These are phyloP conservation scores for Drosophila hawaiiensis DNA, from an alignment of 2,888 invertebrate species.

Conservation along the genomic window DNA sequence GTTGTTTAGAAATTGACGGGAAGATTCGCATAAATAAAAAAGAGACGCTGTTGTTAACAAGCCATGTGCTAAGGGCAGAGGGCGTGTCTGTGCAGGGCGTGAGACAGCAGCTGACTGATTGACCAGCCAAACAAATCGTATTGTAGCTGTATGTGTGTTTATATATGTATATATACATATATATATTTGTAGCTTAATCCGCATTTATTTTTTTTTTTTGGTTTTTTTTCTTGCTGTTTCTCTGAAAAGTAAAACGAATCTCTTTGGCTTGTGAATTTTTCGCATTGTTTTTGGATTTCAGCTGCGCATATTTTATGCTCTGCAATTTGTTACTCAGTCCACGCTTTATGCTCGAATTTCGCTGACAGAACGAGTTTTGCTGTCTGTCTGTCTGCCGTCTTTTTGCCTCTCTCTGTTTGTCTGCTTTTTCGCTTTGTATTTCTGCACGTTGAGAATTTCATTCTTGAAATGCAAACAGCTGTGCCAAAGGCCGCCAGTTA, in stretches of 20 bases:
- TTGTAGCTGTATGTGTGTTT: conserved; percentile 12
- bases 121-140: conserved; percentile 2
- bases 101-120: conserved; percentile 18
- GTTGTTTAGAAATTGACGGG: conserved; percentile 62
- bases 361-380: conserved; percentile 67
- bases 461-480: conserved; percentile 79
- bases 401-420: background rate
- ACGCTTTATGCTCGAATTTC: conserved; percentile 66
- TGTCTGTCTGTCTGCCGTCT: conserved; percentile 7
- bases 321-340: conserved; percentile 54
- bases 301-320: conserved; percentile 65
- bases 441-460: conserved; percentile 66
- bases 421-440: conserved; percentile 19
- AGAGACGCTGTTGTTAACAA: conserved; percentile 64
- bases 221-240: conserved; percentile 1
- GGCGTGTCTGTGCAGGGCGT: conserved; percentile 21
- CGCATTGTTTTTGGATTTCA: conserved; percentile 49
- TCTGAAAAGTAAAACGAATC: conserved; percentile 5
- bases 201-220: background rate
- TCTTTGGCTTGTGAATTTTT: conserved; percentile 28
- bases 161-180: background rate
- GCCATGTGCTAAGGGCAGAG: conserved; percentile 20
- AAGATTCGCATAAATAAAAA: conserved; percentile 68
- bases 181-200: conserved; percentile 19
- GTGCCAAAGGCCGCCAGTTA: conserved; percentile 55